Percentiles rank a stretch among this genome's conserved stretches.
Evolutionary conservation across 2,888 invertebrate species (phyloP).

Genomic region (Argynnis bischoffii): DNA sequence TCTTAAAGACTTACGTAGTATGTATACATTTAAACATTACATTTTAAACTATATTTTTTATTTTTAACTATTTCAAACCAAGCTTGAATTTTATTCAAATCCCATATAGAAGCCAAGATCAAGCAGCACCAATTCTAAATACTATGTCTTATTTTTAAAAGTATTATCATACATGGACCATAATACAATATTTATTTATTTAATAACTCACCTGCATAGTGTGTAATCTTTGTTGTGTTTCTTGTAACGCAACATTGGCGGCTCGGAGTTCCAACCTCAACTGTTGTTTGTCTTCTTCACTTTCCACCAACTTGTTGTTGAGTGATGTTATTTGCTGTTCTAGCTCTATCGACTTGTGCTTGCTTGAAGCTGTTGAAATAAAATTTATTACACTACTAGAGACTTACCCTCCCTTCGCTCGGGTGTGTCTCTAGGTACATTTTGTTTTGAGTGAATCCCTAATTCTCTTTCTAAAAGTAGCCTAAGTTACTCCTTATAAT

Average conservation of each 20-base stretch:
- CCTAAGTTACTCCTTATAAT: no score
- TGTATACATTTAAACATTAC: no score
- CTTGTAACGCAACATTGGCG: slow-evolving; percentile 68
- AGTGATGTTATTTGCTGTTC: slow-evolving; percentile 65
- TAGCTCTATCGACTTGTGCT: slow-evolving; percentile 69
- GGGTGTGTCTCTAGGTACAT: no score
- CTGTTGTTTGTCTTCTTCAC: slow-evolving; percentile 70
- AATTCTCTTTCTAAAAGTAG: no score
- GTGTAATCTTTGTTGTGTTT: slow-evolving; percentile 72
- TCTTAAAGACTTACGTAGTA: no score
- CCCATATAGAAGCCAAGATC: no score
- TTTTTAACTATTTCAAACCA: no score
- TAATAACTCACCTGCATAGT: slow-evolving; percentile 59
- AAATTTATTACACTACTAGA: background rate
- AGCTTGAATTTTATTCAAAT: no score
- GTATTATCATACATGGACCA: background rate
- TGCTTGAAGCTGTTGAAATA: slow-evolving; percentile 62
- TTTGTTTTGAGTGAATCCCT: no score
- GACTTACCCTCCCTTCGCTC: no score
- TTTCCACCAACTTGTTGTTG: slow-evolving; percentile 57
- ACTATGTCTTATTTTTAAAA: background rate
- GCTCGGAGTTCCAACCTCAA: slow-evolving; percentile 68
- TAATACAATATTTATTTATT: background rate
- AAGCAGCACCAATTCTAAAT: background rate
- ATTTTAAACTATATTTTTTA: no score